Conservation (phyloP, 1,140 invertebrate species). For the Pseudachorutes palmiensis region DNA sequence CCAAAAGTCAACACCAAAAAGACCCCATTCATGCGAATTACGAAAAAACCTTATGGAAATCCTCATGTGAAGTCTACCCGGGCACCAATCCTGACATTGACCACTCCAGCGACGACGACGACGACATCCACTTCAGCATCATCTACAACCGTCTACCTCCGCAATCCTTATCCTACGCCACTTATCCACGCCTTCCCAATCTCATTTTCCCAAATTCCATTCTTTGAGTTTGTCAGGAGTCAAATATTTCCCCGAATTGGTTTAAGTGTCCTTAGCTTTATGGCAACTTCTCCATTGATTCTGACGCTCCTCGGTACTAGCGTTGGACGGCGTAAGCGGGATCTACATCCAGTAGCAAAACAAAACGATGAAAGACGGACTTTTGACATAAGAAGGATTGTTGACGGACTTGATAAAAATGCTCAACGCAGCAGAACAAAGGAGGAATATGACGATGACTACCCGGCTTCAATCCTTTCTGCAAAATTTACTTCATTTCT, state of each 20-base stretch:
- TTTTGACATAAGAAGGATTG: background rate
- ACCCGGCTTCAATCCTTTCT: background rate
- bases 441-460: background rate
- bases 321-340: slow-evolving; percentile 26
- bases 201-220: slow-evolving; percentile 29
- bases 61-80: slow-evolving; percentile 24
- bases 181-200: slow-evolving; percentile 19
- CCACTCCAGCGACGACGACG: slow-evolving; percentile 35
- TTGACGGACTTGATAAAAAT: background rate
- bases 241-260: slow-evolving; percentile 36
- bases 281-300: slow-evolving; percentile 32
- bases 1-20: slow-evolving; percentile 12
- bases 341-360: slow-evolving; percentile 4
- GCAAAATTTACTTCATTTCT: slow-evolving; percentile 1
- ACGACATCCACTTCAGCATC: slow-evolving; percentile 23
- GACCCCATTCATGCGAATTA: slow-evolving; percentile 30
- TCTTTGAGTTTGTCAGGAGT: slow-evolving; percentile 33
- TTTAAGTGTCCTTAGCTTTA: slow-evolving; percentile 31
- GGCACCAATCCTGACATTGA: slow-evolving; percentile 26
- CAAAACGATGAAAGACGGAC: background rate
- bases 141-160: slow-evolving; percentile 32
- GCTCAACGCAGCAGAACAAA: background rate
- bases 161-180: slow-evolving; percentile 24
- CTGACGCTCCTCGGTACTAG: slow-evolving; percentile 27
- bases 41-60: slow-evolving; percentile 23